These are phyloP conservation scores for Seriola rivoliana DNA, from an alignment of 2,113 vertebrate genomes.

Conservation along the genomic window DNA sequence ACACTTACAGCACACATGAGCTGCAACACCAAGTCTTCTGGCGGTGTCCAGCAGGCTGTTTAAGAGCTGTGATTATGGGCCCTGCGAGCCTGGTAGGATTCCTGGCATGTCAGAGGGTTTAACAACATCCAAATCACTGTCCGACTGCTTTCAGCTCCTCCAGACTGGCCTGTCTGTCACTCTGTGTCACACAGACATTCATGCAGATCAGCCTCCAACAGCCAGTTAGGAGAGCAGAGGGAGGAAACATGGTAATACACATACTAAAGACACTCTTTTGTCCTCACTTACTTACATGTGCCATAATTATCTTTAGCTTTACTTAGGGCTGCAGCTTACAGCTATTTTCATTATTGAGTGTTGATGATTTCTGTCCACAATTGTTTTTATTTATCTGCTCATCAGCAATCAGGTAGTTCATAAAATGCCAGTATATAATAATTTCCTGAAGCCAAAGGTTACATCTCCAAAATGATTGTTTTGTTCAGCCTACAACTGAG, in stretches of 20 bases:
- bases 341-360: not conserved
- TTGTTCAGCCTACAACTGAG: not conserved
- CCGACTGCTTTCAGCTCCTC: slow-evolving; percentile 41
- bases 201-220: slow-evolving; percentile 32
- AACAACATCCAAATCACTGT: slow-evolving; percentile 71
- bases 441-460: not conserved
- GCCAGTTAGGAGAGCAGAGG: slow-evolving; percentile 27
- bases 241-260: not conserved
- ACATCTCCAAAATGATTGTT: not conserved
- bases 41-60: slow-evolving; percentile 46
- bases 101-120: slow-evolving; percentile 71
- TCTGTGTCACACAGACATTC: slow-evolving; percentile 21
- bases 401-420: not conserved
- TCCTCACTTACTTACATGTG: not conserved
- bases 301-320: not conserved
- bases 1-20: not conserved
- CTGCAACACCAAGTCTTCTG: slow-evolving; percentile 15
- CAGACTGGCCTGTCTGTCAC: slow-evolving; percentile 64
- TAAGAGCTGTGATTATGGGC: slow-evolving; percentile 66
- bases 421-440: not conserved
- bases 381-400: not conserved
- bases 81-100: slow-evolving; percentile 67
- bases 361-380: not conserved
- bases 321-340: not conserved
- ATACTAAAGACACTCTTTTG: not conserved